phyloP scores from a whole-genome alignment of 2,113 vertebrate genomes.

The Tupaia chinensis region DNA sequence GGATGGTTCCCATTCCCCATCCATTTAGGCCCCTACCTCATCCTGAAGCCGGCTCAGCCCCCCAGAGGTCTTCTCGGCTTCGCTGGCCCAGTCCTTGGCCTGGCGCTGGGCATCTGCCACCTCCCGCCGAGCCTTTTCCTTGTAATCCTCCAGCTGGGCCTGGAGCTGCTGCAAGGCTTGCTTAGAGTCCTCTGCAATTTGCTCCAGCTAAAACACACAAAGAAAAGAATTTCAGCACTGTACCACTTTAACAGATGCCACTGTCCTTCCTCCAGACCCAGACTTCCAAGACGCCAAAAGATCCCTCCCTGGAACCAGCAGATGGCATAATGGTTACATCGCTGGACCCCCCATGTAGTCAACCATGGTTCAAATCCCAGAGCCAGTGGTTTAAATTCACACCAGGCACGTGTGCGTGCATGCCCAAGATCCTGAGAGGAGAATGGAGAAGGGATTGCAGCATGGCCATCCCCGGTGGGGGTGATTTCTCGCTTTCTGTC shows the following conservation, averaged over 20 bases:
- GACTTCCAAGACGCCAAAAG: background rate
- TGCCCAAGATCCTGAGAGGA: no score
- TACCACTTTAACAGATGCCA: background rate
- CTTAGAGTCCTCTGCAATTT: slow-evolving; percentile 88
- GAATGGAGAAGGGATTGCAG: no score
- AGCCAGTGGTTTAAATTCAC: no score
- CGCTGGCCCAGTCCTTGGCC: slow-evolving; percentile 90
- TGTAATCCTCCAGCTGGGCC: slow-evolving; percentile 94
- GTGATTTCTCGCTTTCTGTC: no score
- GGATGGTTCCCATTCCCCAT: background rate
- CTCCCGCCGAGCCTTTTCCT: slow-evolving; percentile 93
- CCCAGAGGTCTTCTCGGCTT: slow-evolving; percentile 90
- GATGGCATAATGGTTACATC: no score
- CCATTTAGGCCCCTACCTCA: slow-evolving; percentile 87
- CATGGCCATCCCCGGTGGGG: no score
- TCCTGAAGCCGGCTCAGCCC: slow-evolving; percentile 91
- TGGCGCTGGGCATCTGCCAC: slow-evolving; percentile 92
- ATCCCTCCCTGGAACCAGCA: no score
- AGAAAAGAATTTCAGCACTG: background rate
- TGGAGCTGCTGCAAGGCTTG: slow-evolving; percentile 87
- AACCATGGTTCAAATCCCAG: no score
- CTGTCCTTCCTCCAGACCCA: slow-evolving; percentile 56
- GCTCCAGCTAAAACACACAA: slow-evolving; percentile 88
- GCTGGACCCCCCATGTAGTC: no score
- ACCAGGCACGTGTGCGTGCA: no score